Evolutionary conservation across 1,140 invertebrate genomes (phyloP), one percentile per base, ranked within the genome.

Genomic region (Sarcophaga peregrina): DNA sequence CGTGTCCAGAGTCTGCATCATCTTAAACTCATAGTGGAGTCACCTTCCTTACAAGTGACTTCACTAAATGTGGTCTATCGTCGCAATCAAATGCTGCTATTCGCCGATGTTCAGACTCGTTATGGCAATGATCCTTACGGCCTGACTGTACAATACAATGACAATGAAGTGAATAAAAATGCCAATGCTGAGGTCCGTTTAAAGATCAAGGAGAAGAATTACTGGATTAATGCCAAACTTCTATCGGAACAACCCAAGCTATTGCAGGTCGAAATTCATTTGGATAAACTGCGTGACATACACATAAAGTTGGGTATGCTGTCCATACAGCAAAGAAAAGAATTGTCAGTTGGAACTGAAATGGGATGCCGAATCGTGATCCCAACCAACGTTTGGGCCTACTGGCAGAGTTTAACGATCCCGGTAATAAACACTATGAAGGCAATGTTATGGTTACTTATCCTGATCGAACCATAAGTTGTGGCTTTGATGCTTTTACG

Each of bases 361-460:
- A 85, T 96, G 95, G 95, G 95, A 96, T 86, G 95, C 95, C 0
- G n/a, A 96, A 96, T 90, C 92, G 96, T 10, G 95, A 96, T 91
- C 95, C 95, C 0, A 93, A 93, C 62, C 92, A 95, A 85, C 94
- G 87, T 74, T 83, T 90, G 17, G 86, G 86, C 0, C 86, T 86
- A 4, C 84, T 86, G 15, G 82, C 78, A 0, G 83, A 87, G 84
- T 91, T 90, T 52, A 88, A 90, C 25, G 90, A 90, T 84, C 86
- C 90, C 17, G 92, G 92, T 0, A 84, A 90, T 10, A 93, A 93
- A 85, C 93, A 95, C 84, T 92, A 94, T 58, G 93, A 91, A 68
- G 94, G 92, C 0, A 92, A 93, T 10, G 85, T 94, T 13, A 91
- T 92, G 11, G 80, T 96, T 4, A 93, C 94, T 58, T 96, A 96